Conservation (phyloP, 1,140 invertebrate genomes). For the Notospermus geniculatus region DNA sequence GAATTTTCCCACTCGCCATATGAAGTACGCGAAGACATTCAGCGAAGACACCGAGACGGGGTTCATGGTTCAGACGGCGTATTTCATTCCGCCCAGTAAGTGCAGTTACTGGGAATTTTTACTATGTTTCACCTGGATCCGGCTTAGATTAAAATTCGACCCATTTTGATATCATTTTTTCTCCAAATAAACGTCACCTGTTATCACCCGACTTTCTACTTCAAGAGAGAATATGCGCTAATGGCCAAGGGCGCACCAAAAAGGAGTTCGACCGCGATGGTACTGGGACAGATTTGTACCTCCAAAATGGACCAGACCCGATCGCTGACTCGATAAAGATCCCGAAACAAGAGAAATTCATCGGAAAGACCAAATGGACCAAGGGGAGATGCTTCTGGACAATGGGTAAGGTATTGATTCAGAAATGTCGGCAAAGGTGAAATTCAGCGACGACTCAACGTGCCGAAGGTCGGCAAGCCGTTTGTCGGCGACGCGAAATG, state of each 20-base stretch:
- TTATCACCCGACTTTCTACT: conserved; percentile 17
- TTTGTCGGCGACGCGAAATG: no score
- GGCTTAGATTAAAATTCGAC: no score
- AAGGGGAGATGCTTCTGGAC: conserved; percentile 32
- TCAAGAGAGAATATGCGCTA: conserved; percentile 17
- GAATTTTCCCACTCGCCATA: no score
- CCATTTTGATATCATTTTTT: no score
- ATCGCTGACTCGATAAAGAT: not conserved
- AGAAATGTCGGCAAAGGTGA: no score
- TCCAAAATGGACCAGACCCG: conserved; percentile 21
- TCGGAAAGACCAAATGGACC: conserved; percentile 27
- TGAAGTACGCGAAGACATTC: not conserved
- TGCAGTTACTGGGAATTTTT: no score
- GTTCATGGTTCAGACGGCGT: not conserved
- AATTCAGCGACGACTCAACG: no score
- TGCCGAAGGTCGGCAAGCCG: no score
- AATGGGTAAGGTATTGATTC: conserved; percentile 32
- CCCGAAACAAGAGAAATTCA: conserved; percentile 24
- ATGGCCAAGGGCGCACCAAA: conserved; percentile 9
- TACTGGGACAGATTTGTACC: conserved; percentile 25
- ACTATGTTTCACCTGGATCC: no score
- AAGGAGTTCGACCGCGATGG: conserved; percentile 23
- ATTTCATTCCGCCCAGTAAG: conserved; percentile 4
- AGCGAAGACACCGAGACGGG: not conserved
- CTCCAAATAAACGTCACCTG: not conserved